A percentile compares a stretch with the other conserved stretches of the same genome.
Conservation (phyloP, 2,113 vertebrate species). For the Phrynocephalus versicolor region DNA sequence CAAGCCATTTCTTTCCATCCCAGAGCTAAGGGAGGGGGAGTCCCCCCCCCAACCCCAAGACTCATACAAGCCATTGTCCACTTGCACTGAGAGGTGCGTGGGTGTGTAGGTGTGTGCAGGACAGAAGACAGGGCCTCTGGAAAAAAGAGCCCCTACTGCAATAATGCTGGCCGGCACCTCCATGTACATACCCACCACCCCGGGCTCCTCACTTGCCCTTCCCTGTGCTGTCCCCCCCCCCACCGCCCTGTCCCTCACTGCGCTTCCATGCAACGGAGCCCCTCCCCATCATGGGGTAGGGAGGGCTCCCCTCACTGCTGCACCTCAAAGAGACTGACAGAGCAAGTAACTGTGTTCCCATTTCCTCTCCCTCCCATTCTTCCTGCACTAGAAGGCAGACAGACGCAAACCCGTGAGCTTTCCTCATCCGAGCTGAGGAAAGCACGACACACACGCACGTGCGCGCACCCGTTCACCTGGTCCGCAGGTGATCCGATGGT, state of each 20-base stretch:
- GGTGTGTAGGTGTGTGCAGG: not conserved
- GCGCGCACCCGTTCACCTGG: not conserved
- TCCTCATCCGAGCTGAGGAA: not conserved
- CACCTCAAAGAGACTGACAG: slow-evolving; percentile 25
- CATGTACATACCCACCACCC: slow-evolving; percentile 40
- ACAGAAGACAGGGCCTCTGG: slow-evolving; percentile 27
- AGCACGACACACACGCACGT: too few relatives aligned
- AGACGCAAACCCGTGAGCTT: not conserved
- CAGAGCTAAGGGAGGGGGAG: not conserved
- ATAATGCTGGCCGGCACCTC: slow-evolving; percentile 37
- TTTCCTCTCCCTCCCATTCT: not conserved
- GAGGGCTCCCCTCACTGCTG: not conserved
- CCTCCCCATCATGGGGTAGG: not conserved
- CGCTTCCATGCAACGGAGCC: slow-evolving; percentile 13
- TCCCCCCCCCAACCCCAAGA: not conserved
- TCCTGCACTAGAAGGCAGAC: not conserved
- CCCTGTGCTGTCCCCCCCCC: not conserved
- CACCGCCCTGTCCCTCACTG: slow-evolving; percentile 8
- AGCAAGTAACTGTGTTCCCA: slow-evolving; percentile 18
- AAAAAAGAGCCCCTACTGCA: slow-evolving; percentile 30
- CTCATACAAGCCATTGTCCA: slow-evolving; percentile 43
- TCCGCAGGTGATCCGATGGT: not conserved
- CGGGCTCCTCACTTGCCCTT: not conserved
- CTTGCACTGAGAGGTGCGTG: slow-evolving; percentile 38
- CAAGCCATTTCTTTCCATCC: slow-evolving; percentile 33